Conservation (phyloP, 2,797 vertebrate genomes). For the Eulemur rubriventer region DNA sequence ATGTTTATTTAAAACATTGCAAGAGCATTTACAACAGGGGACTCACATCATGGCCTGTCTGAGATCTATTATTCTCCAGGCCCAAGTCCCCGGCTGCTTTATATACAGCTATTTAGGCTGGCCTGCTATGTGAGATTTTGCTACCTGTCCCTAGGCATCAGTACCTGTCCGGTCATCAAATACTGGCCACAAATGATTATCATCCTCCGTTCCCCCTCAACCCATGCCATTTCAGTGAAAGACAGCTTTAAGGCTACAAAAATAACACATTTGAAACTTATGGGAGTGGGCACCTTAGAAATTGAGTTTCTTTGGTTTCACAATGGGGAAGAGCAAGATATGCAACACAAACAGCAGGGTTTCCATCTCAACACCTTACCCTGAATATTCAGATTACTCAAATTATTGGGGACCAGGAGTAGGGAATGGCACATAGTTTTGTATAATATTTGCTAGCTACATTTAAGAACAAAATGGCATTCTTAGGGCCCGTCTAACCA, state of each 20-base stretch:
- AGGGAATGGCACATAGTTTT: not conserved
- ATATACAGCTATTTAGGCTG: not conserved
- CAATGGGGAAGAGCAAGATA: not conserved
- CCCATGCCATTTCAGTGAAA: not conserved
- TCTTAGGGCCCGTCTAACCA: not conserved
- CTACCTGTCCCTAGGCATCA: not conserved
- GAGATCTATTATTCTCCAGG: not conserved
- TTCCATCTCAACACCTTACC: not conserved
- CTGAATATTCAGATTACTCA: conserved; percentile 12
- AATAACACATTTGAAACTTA: not conserved
- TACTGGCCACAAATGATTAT: not conserved
- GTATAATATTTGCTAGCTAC: not conserved
- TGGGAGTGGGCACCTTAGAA: not conserved
- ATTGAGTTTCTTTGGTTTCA: conserved; percentile 1
- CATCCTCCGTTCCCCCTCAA: not conserved
- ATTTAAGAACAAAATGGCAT: not conserved
- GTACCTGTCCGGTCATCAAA: not conserved
- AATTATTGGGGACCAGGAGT: not conserved
- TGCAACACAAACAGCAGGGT: not conserved
- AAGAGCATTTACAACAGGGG: not conserved
- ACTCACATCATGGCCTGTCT: not conserved
- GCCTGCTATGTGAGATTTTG: not conserved
- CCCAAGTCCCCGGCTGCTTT: not conserved
- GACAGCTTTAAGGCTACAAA: not conserved
- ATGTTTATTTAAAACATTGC: conserved; percentile 28